phyloP scores from a whole-genome alignment of 2,888 invertebrate species.

The Polydrusus cervinus region DNA sequence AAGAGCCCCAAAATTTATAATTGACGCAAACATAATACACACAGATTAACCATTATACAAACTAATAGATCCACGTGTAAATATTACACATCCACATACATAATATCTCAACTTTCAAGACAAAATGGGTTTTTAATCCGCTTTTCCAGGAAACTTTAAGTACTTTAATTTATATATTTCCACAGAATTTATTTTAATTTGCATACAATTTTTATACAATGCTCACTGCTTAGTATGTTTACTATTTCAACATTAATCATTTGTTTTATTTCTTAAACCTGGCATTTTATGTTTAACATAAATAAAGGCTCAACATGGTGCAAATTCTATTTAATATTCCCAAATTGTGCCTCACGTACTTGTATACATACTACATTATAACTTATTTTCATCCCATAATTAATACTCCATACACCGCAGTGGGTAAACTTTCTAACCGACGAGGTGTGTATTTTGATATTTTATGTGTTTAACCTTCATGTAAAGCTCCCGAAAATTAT shows the following conservation, averaged over 20 bases:
- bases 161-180: no score
- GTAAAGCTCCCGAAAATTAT: slow-evolving; percentile 27
- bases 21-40: no score
- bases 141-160: no score
- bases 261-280: neutral
- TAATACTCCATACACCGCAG: slow-evolving; percentile 8
- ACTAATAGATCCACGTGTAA: no score
- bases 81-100: no score
- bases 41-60: no score
- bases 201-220: no score
- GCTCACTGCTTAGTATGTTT: no score
- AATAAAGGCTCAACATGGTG: neutral
- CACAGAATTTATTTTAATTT: no score
- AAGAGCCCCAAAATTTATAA: no score
- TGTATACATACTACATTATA: slow-evolving; percentile 10
- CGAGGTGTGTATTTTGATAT: slow-evolving; percentile 26
- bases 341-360: neutral
- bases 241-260: neutral
- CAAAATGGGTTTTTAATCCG: no score
- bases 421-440: slow-evolving; percentile 21
- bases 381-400: slow-evolving; percentile 16
- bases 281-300: neutral
- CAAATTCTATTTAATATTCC: neutral
- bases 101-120: no score
- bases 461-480: slow-evolving; percentile 28